A percentile compares a stretch with the other conserved stretches of the same genome.
Evolutionary conservation across 2,113 vertebrate species (phyloP).

Genomic region (Cyanoderma ruficeps): DNA sequence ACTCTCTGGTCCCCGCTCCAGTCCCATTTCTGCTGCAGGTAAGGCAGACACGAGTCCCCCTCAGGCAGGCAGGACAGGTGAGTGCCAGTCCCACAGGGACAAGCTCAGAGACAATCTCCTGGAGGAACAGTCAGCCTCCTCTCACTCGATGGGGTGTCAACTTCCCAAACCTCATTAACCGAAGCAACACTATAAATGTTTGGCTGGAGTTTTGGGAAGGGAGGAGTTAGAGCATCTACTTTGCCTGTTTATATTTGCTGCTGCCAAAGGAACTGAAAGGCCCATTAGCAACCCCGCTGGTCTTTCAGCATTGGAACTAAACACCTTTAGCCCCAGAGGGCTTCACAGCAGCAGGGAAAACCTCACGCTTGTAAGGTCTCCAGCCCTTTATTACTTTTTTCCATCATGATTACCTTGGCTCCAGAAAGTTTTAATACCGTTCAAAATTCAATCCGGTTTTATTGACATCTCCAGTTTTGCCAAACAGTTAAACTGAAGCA

Average conservation of each 20-base stretch:
- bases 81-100: not conserved
- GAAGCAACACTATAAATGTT: not conserved
- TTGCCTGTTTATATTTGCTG: not conserved
- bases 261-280: not conserved
- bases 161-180: not conserved
- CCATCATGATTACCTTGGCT: conserved; percentile 66
- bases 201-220: not conserved
- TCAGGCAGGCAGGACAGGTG: not conserved
- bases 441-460: conserved; percentile 69
- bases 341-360: not conserved
- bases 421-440: conserved; percentile 73
- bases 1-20: not conserved
- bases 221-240: not conserved
- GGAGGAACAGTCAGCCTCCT: not conserved
- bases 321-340: not conserved
- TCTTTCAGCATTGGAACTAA: not conserved
- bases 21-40: not conserved
- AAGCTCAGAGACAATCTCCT: not conserved
- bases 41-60: accelerated
- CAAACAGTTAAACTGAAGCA: conserved; percentile 68
- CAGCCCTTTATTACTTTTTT: conserved; percentile 67
- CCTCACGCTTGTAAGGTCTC: conserved; percentile 13
- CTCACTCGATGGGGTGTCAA: accelerated
- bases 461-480: conserved; percentile 69
- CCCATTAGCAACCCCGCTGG: not conserved